Conservation (phyloP, 2,888 invertebrate species). For the Drosophila paucipuncta region DNA sequence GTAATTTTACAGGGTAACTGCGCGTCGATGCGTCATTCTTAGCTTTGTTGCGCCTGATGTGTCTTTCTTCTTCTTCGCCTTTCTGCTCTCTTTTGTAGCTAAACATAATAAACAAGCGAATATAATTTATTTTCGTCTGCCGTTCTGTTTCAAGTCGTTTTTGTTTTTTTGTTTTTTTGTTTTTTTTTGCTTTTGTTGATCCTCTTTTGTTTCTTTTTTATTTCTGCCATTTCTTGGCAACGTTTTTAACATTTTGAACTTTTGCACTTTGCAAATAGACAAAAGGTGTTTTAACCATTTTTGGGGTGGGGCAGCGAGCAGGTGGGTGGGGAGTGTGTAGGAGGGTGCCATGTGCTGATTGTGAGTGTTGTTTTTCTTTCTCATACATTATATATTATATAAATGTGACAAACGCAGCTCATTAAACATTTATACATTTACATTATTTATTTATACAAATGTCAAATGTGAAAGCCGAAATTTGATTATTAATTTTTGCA, state of each 20-base stretch:
- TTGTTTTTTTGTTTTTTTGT: slow-evolving; percentile 17
- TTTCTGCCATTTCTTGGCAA: slow-evolving; percentile 57
- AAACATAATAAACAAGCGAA: slow-evolving; percentile 53
- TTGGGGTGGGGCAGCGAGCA: slow-evolving; percentile 18
- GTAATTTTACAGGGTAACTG: slow-evolving; percentile 2
- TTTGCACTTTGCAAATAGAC: slow-evolving; percentile 71
- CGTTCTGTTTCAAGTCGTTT: slow-evolving; percentile 15
- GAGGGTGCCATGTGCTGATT: slow-evolving; percentile 1
- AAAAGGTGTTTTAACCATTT: slow-evolving; percentile 48
- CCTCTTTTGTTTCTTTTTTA: slow-evolving; percentile 7
- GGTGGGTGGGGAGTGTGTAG: not conserved
- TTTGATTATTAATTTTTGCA: slow-evolving; percentile 24
- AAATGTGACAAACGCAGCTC: slow-evolving; percentile 50
- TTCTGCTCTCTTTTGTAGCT: slow-evolving; percentile 3
- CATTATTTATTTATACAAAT: slow-evolving; percentile 7
- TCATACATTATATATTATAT: slow-evolving; percentile 29
- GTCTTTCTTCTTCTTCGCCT: slow-evolving; percentile 2
- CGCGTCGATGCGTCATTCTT: slow-evolving; percentile 5
- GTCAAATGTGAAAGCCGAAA: slow-evolving; percentile 33
- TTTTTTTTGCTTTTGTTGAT: slow-evolving; percentile 15
- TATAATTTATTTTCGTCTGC: slow-evolving; percentile 64
- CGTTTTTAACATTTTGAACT: slow-evolving; percentile 65
- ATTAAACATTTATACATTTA: slow-evolving; percentile 28
- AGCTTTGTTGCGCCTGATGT: slow-evolving; percentile 5
- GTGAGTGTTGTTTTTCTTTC: not conserved